Base-by-base conservation (phyloP, 2,797 vertebrate species). In the Dipus sagitta region DNA sequence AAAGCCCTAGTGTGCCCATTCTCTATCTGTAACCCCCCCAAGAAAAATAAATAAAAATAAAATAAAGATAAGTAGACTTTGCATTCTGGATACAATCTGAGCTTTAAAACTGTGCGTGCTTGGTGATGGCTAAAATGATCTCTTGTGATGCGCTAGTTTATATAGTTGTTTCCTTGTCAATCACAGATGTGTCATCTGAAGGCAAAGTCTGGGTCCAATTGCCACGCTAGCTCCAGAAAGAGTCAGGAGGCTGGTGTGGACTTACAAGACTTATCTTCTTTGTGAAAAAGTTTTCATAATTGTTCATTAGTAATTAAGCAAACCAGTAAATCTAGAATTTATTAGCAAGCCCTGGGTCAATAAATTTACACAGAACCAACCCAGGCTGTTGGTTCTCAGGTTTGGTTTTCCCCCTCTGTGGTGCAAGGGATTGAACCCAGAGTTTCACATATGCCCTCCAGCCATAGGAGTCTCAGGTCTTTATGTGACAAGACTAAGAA, bases 101-200 rank as follows among this genome's bases (percentile, higher is more conserved):
- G 78, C 47, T 92, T 88, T 85, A 84, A 88, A 93, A 72, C 71
- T 80, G 23, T 74, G 38, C 64, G 54, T 92, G n/a, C 14, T 5
- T 62, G n/a, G 34, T 88, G 42, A 65, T 28, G 23, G 93, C 62
- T 88, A 54, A 90, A 86, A 88, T 70, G 7, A 64, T 38, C 13
- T 64, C 47, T 81, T 91, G 38, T 72, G 67, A 4, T 30, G 30
- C 30, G 24, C 38, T 83, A 9, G 78, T 42, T 93, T 72, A 83
- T 52, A 72, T 42, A 54, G 71, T 23, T 28, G 7, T 80, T 92
- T 86, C 79, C 28, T 70, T 60, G 52, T 75, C 15, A 54, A 30
- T 18, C 20, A 86, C 12, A 67, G 72, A 68, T 38, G 23, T 86
- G 82, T 93, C 58, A 15, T 52, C 30, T 86, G 58, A 62, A 75